Percentiles rank a stretch among this genome's conserved stretches.
Evolutionary conservation across 2,113 vertebrate genomes (phyloP).

Genomic region (Pseudolaguvia tuberculata): DNA sequence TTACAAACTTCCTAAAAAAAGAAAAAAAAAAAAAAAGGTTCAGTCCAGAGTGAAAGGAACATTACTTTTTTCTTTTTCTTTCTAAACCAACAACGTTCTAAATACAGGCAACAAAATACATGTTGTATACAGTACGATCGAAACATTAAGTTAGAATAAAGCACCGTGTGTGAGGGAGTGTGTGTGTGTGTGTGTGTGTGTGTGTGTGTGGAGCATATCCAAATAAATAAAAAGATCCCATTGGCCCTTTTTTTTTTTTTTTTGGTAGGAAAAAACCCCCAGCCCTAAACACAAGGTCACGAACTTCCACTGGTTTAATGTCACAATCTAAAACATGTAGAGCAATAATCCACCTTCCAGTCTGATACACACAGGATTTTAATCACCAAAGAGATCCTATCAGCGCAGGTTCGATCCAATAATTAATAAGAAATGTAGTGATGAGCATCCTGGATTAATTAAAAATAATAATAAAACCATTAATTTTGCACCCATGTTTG

Average conservation of each 20-base stretch:
- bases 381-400: slow-evolving; percentile 19
- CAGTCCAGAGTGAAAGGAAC: neutral
- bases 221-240: slow-evolving; percentile 75
- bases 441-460: slow-evolving; percentile 1
- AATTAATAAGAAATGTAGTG: neutral
- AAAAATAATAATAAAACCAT: too few species aligned
- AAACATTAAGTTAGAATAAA: slow-evolving; percentile 69
- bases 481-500: too few species aligned
- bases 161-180: too few species aligned
- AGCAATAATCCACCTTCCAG: slow-evolving; percentile 15
- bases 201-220: slow-evolving; percentile 66
- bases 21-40: neutral
- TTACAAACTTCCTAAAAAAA: slow-evolving; percentile 27
- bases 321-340: slow-evolving; percentile 19
- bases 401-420: neutral
- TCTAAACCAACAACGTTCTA: slow-evolving; percentile 20
- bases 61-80: neutral
- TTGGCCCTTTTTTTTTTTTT: slow-evolving; percentile 62
- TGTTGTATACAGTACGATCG: slow-evolving; percentile 60
- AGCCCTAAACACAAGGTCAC: slow-evolving; percentile 36
- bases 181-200: too few species aligned
- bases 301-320: neutral
- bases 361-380: slow-evolving; percentile 15
- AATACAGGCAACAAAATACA: slow-evolving; percentile 45
- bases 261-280: too few species aligned